phyloP scores from a whole-genome alignment of 1,140 invertebrate species.

The Camponotus floridanus region DNA sequence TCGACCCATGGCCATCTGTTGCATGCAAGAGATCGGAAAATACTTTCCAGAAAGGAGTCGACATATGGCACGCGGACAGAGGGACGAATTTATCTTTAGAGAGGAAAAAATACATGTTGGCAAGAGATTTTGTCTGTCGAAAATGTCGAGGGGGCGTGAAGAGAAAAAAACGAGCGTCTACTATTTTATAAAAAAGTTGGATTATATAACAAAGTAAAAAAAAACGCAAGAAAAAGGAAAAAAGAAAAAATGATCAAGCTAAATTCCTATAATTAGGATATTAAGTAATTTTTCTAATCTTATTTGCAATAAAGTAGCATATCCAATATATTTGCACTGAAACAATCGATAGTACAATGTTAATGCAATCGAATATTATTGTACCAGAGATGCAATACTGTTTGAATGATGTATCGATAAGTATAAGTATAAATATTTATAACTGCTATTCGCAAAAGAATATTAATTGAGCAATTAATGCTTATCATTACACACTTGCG shows the following conservation, averaged over 20 bases:
- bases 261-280: neutral
- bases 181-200: neutral
- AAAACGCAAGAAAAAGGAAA: neutral
- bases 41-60: constrained; percentile 69
- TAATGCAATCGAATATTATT: neutral
- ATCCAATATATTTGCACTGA: neutral
- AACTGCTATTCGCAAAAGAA: neutral
- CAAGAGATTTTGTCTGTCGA: constrained; percentile 12
- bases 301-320: neutral
- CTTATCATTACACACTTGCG: neutral
- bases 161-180: neutral
- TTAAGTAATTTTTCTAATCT: neutral
- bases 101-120: constrained; percentile 42
- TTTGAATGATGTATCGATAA: neutral
- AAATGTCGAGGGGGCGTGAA: constrained; percentile 41
- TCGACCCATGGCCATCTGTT: constrained; percentile 68
- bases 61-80: constrained; percentile 80
- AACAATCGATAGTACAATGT: neutral
- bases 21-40: constrained; percentile 72
- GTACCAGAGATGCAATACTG: neutral
- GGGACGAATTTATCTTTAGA: constrained; percentile 71
- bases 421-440: neutral
- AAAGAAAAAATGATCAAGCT: neutral
- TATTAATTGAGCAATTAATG: constrained; percentile 12
- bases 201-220: neutral